A percentile compares a stretch with the other conserved stretches of the same genome.
Conservation (phyloP, 2,113 vertebrate species). For the Eira barbara region DNA sequence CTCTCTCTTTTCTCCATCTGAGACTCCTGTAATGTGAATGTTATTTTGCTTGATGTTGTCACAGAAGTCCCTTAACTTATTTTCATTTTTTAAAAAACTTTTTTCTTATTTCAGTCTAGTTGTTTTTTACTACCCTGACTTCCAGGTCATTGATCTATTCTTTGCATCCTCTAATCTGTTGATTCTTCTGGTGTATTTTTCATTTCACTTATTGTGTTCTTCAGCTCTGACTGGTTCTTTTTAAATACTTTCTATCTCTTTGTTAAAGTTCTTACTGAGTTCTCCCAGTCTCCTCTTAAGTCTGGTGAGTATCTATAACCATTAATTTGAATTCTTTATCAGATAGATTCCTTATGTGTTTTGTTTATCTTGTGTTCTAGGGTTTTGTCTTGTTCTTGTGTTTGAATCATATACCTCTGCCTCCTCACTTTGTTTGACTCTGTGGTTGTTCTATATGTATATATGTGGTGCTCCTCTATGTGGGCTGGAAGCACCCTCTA, state of each 20-base stretch:
- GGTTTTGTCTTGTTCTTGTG: background rate
- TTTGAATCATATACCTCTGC: background rate
- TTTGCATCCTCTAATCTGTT: background rate
- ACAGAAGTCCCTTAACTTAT: background rate
- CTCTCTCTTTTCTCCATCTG: background rate
- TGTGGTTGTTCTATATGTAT: background rate
- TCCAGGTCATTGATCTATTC: background rate
- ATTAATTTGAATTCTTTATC: background rate
- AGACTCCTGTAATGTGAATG: background rate
- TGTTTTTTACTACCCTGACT: background rate
- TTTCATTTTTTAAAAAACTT: background rate
- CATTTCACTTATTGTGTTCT: background rate
- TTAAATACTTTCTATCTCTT: background rate
- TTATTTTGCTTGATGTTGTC: background rate
- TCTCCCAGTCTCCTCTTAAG: background rate
- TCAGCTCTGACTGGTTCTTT: background rate
- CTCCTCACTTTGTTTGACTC: background rate
- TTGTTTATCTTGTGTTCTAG: background rate
- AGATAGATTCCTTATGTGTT: background rate
- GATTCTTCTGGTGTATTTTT: background rate
- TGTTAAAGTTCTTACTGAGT: background rate
- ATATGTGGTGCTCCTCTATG: background rate
- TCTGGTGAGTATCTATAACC: background rate
- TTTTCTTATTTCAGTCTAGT: background rate
- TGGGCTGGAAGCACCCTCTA: background rate